Evolutionary conservation across 2,113 vertebrate species (phyloP), one percentile per base, ranked within the genome.

Genomic region (Gambusia holbrooki): DNA sequence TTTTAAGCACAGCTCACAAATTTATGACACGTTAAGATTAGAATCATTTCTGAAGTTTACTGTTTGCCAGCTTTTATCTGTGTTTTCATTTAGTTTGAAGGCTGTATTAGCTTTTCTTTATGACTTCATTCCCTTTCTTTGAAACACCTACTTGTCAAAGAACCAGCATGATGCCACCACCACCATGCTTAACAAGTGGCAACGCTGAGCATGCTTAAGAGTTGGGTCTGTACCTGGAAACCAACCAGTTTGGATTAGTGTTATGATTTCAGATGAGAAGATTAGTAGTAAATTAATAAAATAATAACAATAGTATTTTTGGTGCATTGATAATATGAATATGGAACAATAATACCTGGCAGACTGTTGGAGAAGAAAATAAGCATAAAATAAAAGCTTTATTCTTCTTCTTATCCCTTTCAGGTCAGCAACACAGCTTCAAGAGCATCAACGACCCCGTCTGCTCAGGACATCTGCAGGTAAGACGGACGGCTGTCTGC

Each of bases 381-480:
- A 22, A 15, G 12, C 17, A 45, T 62, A 74, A 29, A 81, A 54
- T 60, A 61, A 73, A 1, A 19, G 19, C 48, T 32, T 73, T 81
- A 33, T 68, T 94, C 94, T 32, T 71, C 80, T 40, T 66, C 94
- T 94, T 84, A 5, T 42, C 13, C 14, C 3, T 42, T 96, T 91
- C 94, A 99, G 97, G 97, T 96, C 75, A 97, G 97, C 89, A 97
- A 96, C 82, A 94, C 94, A 76, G 93, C 95, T 4, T 96, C 96
- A 40, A 94, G 93, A 67, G 89, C 96, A 70, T 97, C 97, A 3
- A 95, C 96, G 84, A 95, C 95, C 65, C 95, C 95, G 32, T 98
- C 97, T 63, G 94, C 96, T 94, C 96, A 98, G 94, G 97, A 98
- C 90, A 97, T 97, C 90, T 97, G 97, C 95, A 97, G 97, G 97